phyloP scores from a whole-genome alignment of 1,140 invertebrate species.

The Heliconius melpomene region DNA sequence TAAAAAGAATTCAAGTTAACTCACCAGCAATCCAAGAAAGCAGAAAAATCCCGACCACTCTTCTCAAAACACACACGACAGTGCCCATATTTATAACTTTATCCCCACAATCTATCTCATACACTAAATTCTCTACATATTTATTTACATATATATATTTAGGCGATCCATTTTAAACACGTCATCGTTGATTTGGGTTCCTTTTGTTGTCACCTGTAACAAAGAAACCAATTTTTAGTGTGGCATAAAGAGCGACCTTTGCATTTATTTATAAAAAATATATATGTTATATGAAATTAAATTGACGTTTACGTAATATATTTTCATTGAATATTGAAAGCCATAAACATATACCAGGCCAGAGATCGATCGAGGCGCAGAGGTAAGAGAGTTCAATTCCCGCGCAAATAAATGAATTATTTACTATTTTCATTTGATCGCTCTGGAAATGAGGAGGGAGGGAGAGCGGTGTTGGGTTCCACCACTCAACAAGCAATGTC shows the following conservation, averaged over 20 bases:
- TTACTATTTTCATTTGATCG: not conserved
- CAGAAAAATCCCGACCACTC: constrained; percentile 47
- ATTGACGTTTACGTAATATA: constrained; percentile 19
- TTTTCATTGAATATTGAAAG: constrained; percentile 29
- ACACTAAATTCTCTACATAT: constrained; percentile 40
- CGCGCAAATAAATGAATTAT: not conserved
- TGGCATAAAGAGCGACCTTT: constrained; percentile 37
- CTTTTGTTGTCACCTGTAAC: constrained; percentile 56
- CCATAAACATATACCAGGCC: not conserved
- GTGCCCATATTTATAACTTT: constrained; percentile 52
- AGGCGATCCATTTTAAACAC: constrained; percentile 38
- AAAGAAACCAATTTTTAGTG: constrained; percentile 51
- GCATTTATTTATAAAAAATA: constrained; percentile 27
- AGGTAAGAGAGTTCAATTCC: too few relatives aligned
- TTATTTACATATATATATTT: constrained; percentile 28
- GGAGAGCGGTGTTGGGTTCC: too few relatives aligned
- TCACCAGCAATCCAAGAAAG: constrained; percentile 61
- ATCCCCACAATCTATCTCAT: constrained; percentile 36
- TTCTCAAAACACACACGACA: constrained; percentile 38
- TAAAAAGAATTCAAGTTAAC: constrained; percentile 6
- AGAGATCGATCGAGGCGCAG: too few relatives aligned
- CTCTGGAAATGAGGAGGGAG: not conserved
- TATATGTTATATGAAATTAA: constrained; percentile 19
- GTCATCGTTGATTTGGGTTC: constrained; percentile 44
- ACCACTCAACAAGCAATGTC: too few relatives aligned